Conservation (phyloP, 1,140 invertebrate species). For the Apis laboriosa region DNA sequence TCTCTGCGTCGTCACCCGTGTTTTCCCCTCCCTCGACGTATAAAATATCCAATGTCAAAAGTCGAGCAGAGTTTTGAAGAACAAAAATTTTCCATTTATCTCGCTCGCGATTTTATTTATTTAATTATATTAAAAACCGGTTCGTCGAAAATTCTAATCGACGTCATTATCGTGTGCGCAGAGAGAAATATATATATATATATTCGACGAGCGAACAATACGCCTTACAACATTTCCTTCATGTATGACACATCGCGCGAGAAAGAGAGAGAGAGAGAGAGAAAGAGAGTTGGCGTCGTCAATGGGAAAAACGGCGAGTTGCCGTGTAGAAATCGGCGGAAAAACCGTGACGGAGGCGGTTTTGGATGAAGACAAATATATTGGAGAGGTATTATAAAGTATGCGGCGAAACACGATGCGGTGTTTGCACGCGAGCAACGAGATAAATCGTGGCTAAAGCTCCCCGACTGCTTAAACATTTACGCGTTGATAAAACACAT, state of each 20-base stretch:
- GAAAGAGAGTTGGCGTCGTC: background rate
- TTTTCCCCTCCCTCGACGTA: background rate
- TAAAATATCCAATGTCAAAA: background rate
- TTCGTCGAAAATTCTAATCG: conserved; percentile 7
- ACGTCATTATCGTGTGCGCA: conserved; percentile 10
- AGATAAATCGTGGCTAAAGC: conserved; percentile 47
- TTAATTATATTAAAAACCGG: background rate
- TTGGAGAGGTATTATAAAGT: background rate
- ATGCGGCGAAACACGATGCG: background rate
- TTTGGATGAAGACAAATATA: conserved; percentile 28
- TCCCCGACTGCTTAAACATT: conserved; percentile 46
- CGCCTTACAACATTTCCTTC: background rate
- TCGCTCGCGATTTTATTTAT: background rate
- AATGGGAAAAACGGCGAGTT: background rate
- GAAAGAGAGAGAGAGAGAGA: no score
- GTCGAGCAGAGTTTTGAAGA: background rate
- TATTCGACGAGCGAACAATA: background rate
- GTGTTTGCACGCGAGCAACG: conserved; percentile 10
- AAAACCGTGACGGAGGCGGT: conserved; percentile 28
- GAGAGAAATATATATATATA: background rate
- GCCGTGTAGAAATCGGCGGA: background rate
- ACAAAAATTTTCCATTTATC: conserved; percentile 7
- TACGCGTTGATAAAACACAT: conserved; percentile 56
- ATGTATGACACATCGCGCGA: no score
- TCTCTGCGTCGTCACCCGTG: background rate